Conservation (phyloP, 2,113 vertebrate genomes). For the Dendrocopos noguchii region DNA sequence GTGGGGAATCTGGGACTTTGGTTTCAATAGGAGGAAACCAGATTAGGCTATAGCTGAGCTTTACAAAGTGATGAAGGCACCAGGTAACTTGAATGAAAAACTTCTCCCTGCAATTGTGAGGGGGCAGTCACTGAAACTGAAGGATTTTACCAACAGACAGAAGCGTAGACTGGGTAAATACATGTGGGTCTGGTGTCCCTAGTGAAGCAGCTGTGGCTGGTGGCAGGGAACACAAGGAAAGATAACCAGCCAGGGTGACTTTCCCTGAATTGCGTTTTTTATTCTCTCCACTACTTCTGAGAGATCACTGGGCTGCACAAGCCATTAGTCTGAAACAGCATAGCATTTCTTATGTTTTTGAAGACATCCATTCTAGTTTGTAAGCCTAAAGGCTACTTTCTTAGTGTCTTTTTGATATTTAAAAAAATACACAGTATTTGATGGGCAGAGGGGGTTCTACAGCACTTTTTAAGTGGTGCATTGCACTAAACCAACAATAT, state of each 20-base stretch:
- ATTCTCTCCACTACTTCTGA: neutral
- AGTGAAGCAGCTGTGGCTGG: neutral
- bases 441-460: neutral
- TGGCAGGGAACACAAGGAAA: neutral
- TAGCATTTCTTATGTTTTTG: rapidly evolving
- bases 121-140: neutral
- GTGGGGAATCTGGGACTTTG: neutral
- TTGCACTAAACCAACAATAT: neutral
- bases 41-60: neutral
- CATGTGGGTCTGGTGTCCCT: rapidly evolving
- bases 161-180: neutral
- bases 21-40: neutral
- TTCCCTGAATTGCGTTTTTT: neutral
- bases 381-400: neutral
- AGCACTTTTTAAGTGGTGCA: neutral
- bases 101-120: neutral
- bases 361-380: neutral
- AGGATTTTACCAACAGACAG: neutral
- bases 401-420: neutral
- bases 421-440: neutral
- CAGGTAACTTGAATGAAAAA: neutral
- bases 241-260: no score
- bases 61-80: neutral
- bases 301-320: neutral
- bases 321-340: neutral